These are phyloP conservation scores for Hippolais icterina DNA, from an alignment of 2,113 vertebrate genomes.

Conservation along the genomic window DNA sequence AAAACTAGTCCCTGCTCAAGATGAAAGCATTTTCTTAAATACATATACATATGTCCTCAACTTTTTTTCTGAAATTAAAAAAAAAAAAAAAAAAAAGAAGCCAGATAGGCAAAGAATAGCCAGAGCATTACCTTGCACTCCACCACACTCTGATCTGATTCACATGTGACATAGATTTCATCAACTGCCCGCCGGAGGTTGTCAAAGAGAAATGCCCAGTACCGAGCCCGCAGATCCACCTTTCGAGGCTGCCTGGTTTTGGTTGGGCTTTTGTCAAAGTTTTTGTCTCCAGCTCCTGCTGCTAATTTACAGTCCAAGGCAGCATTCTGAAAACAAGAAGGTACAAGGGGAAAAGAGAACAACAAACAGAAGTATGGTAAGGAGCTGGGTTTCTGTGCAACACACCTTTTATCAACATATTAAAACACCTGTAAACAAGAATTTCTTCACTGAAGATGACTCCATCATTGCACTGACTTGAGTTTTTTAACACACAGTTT, in stretches of 20 bases:
- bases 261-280: conserved; percentile 91
- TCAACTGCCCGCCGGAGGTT: conserved; percentile 94
- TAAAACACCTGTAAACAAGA: not conserved
- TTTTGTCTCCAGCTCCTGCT: conserved; percentile 82
- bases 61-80: not conserved
- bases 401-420: not conserved
- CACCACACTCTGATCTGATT: conserved; percentile 97
- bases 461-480: not conserved
- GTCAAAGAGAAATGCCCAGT: conserved; percentile 99
- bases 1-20: not conserved
- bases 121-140: conserved; percentile 88
- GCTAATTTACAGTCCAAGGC: conserved; percentile 81
- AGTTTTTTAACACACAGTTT: not conserved
- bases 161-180: conserved; percentile 97
- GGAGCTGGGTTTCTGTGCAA: not conserved
- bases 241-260: conserved; percentile 91
- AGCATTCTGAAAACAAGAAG: conserved; percentile 71
- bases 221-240: conserved; percentile 92
- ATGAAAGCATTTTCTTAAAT: not conserved
- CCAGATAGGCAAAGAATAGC: not conserved
- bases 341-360: not conserved
- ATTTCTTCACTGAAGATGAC: not conserved
- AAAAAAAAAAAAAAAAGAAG: too few species aligned
- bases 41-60: not conserved
- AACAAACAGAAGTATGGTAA: not conserved